phyloP scores from a whole-genome alignment of 2,797 vertebrate genomes.

The Sciurus carolinensis region DNA sequence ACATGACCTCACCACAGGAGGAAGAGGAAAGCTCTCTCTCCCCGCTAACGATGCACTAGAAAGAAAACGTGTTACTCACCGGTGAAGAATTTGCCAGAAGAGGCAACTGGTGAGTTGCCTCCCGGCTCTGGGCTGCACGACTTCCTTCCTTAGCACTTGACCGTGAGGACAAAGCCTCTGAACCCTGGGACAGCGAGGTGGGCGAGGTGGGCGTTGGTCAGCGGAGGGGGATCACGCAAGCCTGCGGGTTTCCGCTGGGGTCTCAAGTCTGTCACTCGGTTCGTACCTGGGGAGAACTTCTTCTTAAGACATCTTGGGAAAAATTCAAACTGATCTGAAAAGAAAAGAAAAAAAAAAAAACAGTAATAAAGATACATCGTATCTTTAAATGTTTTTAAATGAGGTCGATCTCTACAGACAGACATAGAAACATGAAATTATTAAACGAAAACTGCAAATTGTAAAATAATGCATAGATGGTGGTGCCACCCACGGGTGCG shows the following conservation, averaged over 20 bases:
- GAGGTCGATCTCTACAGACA: background rate
- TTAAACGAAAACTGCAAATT: background rate
- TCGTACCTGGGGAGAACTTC: background rate
- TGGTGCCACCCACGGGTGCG: no score
- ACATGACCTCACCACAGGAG: slow-evolving; percentile 16
- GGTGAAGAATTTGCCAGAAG: slow-evolving; percentile 40
- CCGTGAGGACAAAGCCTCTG: background rate
- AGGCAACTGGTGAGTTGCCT: background rate
- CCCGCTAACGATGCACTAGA: background rate
- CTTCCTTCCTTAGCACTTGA: slow-evolving; percentile 73
- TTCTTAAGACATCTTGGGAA: background rate
- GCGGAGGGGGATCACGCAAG: fast-evolving
- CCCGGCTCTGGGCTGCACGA: background rate
- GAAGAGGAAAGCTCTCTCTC: slow-evolving; percentile 7
- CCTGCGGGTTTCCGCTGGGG: background rate
- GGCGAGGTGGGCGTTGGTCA: background rate
- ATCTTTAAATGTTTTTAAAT: background rate
- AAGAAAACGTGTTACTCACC: slow-evolving; percentile 52
- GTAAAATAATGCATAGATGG: background rate
- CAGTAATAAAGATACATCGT: no score
- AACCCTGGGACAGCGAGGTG: background rate
- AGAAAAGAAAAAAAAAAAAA: no score
- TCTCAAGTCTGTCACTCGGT: background rate
- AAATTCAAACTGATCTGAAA: background rate
- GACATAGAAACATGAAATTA: background rate